Evolutionary conservation across 2,113 vertebrate species (phyloP).

Genomic region (Heterotis niloticus): DNA sequence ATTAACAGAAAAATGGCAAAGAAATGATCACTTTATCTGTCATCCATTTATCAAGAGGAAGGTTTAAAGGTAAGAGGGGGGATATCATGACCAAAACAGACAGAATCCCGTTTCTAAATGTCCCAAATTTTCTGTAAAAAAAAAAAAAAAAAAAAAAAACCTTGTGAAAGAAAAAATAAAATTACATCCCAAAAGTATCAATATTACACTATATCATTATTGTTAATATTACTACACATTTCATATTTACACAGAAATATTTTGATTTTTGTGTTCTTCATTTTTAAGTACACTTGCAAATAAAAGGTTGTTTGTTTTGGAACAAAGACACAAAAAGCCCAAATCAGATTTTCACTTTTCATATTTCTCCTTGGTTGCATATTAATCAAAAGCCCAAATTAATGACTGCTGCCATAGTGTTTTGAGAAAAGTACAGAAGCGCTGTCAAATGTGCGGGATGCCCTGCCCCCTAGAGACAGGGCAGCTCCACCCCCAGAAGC

Average conservation of each 20-base stretch:
- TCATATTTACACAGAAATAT: constrained; percentile 49
- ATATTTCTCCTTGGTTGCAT: not conserved
- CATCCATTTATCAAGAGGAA: too few relatives aligned
- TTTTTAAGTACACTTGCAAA: constrained; percentile 70
- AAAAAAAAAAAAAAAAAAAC: constrained; percentile 23
- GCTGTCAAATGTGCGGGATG: too few relatives aligned
- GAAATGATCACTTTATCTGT: too few relatives aligned
- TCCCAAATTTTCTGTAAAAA: not conserved
- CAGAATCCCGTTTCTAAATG: not conserved
- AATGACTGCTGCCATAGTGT: too few relatives aligned
- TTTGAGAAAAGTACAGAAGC: too few relatives aligned
- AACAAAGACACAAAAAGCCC: constrained; percentile 32
- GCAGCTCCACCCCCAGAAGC: too few relatives aligned
- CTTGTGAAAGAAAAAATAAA: constrained; percentile 17
- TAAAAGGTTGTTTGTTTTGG: constrained; percentile 42
- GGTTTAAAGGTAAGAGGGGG: too few relatives aligned
- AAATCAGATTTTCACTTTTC: constrained; percentile 1
- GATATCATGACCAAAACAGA: too few relatives aligned
- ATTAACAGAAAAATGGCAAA: too few relatives aligned
- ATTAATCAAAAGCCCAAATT: too few relatives aligned
- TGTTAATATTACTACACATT: constrained; percentile 42
- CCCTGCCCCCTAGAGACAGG: too few relatives aligned
- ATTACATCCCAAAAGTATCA: constrained; percentile 21
- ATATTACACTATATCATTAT: constrained; percentile 28
- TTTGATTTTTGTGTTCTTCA: constrained; percentile 28